Conservation (phyloP, 2,113 vertebrate species). For the Podarcis cretensis region DNA sequence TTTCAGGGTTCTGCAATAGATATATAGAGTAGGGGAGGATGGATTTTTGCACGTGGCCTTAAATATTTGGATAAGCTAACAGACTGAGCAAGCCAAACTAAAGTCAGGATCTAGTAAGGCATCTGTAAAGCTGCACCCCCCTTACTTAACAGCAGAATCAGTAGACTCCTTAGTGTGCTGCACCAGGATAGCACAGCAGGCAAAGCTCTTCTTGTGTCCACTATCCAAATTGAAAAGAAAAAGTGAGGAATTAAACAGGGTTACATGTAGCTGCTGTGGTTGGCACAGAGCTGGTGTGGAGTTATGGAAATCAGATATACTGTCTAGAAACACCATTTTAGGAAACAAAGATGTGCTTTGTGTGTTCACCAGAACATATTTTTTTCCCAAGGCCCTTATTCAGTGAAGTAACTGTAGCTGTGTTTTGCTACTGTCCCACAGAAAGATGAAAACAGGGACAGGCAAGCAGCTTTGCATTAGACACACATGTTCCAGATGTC, state of each 20-base stretch:
- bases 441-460: conserved; percentile 62
- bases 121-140: background rate
- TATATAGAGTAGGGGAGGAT: background rate
- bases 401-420: conserved; percentile 61
- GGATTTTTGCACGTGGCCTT: background rate
- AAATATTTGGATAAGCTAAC: background rate
- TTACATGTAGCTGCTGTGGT: conserved; percentile 54
- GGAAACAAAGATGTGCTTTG: conserved; percentile 73
- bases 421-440: conserved; percentile 55
- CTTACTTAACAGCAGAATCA: background rate
- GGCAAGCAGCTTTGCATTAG: conserved; percentile 49
- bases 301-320: conserved; percentile 72
- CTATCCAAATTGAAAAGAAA: conserved; percentile 42
- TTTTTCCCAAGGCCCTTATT: conserved; percentile 59
- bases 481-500: conserved; percentile 29
- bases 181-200: background rate
- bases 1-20: background rate
- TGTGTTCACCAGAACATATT: conserved; percentile 66
- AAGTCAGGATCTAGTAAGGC: background rate
- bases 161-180: background rate
- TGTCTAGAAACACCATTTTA: conserved; percentile 67
- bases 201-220: conserved; percentile 1
- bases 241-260: conserved; percentile 57
- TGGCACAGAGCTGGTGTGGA: conserved; percentile 44
- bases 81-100: background rate